Conservation (phyloP, 2,113 vertebrate species). For the Ginglymostoma cirratum region DNA sequence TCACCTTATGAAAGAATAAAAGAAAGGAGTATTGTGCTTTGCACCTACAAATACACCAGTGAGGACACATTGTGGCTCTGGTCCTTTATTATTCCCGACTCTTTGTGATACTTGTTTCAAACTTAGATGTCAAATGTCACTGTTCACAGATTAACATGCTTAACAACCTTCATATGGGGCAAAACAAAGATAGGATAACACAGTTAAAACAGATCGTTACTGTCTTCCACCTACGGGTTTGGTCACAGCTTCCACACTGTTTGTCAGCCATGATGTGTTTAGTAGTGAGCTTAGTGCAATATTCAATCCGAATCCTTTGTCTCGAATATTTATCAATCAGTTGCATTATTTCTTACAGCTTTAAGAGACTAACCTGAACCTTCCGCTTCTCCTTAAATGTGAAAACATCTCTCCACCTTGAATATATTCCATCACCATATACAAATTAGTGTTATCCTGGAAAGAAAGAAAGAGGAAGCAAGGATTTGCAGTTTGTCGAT, state of each 20-base stretch:
- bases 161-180: neutral
- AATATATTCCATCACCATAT: conserved; percentile 92
- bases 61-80: neutral
- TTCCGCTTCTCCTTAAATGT: conserved; percentile 78
- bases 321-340: neutral
- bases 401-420: conserved; percentile 89
- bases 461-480: conserved; percentile 36
- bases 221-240: neutral
- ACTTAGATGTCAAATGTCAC: neutral
- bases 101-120: neutral
- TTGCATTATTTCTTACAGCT: neutral
- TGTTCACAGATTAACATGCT: neutral
- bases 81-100: too few relatives aligned
- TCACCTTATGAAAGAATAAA: too few relatives aligned
- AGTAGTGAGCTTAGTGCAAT: neutral
- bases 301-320: neutral
- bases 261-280: too few relatives aligned
- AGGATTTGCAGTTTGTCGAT: too few relatives aligned
- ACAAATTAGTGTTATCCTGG: conserved; percentile 82
- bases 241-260: neutral
- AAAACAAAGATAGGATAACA: neutral
- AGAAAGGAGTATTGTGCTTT: neutral
- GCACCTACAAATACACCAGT: neutral
- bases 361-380: conserved; percentile 66
- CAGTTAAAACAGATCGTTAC: neutral